These are phyloP conservation scores for Eulemur macaco DNA, from an alignment of 2,113 vertebrate genomes.

Conservation along the genomic window DNA sequence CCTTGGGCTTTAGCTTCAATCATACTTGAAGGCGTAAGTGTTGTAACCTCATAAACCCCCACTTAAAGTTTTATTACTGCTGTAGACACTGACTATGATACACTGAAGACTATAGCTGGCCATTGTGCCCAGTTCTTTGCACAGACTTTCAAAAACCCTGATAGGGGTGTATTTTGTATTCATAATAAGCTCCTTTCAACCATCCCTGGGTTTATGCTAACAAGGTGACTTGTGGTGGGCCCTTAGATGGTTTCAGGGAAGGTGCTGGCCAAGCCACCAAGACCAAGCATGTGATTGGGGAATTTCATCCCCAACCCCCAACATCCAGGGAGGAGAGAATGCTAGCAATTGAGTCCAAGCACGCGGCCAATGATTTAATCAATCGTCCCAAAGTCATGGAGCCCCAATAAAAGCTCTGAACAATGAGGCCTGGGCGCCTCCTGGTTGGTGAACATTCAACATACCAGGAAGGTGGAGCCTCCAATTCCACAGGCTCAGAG, in stretches of 20 bases:
- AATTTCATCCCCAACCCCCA: background rate
- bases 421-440: too few species aligned
- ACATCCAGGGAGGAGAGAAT: background rate
- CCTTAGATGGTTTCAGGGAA: background rate
- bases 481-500: background rate
- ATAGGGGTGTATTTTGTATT: background rate
- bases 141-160: background rate
- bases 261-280: background rate
- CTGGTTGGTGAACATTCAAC: too few species aligned
- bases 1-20: background rate
- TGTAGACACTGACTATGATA: background rate
- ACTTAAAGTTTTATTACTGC: background rate
- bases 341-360: background rate
- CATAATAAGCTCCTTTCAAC: background rate
- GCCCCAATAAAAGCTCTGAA: background rate
- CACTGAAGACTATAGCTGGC: background rate
- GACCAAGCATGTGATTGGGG: background rate
- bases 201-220: background rate
- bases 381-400: background rate
- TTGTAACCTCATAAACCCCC: background rate
- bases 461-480: accelerated
- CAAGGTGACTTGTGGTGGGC: background rate
- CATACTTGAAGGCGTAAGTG: background rate
- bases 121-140: background rate
- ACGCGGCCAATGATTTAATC: background rate